Evolutionary conservation across 2,888 invertebrate species (phyloP).

Genomic region (Parasteatoda lunata): DNA sequence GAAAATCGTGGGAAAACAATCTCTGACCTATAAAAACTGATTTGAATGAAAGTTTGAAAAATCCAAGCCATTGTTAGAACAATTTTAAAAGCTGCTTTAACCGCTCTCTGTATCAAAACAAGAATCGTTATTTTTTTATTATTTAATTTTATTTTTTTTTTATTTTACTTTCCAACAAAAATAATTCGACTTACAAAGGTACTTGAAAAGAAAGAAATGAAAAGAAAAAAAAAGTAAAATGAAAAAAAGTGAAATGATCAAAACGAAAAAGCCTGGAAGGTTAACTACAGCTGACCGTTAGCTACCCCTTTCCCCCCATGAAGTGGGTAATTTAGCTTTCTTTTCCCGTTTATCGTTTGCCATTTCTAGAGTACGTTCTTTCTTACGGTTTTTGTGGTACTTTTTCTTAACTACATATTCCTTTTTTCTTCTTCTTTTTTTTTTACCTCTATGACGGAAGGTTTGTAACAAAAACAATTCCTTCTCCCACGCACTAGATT

Average conservation of each 20-base stretch:
- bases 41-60: background rate
- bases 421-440: slow-evolving; percentile 8
- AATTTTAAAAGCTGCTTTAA: background rate
- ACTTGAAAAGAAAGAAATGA: background rate
- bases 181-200: background rate
- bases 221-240: no score
- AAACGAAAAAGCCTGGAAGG: background rate
- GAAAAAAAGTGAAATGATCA: background rate
- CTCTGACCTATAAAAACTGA: background rate
- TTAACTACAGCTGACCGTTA: background rate
- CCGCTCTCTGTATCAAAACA: background rate
- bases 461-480: slow-evolving; percentile 30
- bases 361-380: background rate
- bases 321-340: background rate
- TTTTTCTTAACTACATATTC: background rate
- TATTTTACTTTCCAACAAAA: background rate
- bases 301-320: background rate
- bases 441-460: slow-evolving; percentile 35
- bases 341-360: background rate
- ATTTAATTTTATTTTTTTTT: background rate
- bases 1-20: background rate
- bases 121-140: background rate
- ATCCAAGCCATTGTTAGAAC: background rate
- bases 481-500: slow-evolving; percentile 11
- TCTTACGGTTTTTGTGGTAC: background rate